A percentile compares a stretch with the other conserved stretches of the same genome.
phyloP scores from a whole-genome alignment of 2,113 vertebrate genomes.

The Gallinago media region DNA sequence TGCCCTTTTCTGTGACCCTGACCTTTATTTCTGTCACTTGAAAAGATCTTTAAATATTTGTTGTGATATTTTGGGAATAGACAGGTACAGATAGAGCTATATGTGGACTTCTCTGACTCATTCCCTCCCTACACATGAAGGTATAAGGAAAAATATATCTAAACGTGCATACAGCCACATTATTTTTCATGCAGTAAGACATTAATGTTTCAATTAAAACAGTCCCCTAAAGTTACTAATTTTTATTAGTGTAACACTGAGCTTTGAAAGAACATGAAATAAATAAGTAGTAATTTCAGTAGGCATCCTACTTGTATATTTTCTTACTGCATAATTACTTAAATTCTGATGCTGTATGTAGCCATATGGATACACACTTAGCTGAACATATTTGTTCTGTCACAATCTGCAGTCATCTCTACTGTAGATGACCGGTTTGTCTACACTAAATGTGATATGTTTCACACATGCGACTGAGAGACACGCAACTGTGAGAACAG shows the following conservation, averaged over 20 bases:
- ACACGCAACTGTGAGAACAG: constrained; percentile 32
- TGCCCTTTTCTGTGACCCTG: constrained; percentile 67
- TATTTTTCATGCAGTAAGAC: background rate
- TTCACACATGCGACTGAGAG: constrained; percentile 34
- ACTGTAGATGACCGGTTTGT: background rate
- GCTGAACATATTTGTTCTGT: background rate
- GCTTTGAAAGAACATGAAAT: background rate
- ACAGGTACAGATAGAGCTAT: constrained; percentile 65
- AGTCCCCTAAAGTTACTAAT: background rate
- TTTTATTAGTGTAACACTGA: background rate
- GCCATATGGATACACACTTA: background rate
- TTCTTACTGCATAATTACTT: background rate
- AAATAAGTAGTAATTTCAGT: background rate
- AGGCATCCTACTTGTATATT: background rate
- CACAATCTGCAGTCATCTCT: background rate
- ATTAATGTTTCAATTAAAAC: background rate
- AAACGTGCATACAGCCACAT: background rate
- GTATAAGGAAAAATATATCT: constrained; percentile 18
- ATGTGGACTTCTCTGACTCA: background rate
- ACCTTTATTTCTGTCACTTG: constrained; percentile 64
- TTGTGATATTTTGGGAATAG: constrained; percentile 70
- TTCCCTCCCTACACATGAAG: constrained; percentile 29
- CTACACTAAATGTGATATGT: background rate
- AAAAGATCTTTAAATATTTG: constrained; percentile 73
- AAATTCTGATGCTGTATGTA: background rate